phyloP scores from a whole-genome alignment of 2,888 invertebrate genomes.

The Noctuana brunneofusca region DNA sequence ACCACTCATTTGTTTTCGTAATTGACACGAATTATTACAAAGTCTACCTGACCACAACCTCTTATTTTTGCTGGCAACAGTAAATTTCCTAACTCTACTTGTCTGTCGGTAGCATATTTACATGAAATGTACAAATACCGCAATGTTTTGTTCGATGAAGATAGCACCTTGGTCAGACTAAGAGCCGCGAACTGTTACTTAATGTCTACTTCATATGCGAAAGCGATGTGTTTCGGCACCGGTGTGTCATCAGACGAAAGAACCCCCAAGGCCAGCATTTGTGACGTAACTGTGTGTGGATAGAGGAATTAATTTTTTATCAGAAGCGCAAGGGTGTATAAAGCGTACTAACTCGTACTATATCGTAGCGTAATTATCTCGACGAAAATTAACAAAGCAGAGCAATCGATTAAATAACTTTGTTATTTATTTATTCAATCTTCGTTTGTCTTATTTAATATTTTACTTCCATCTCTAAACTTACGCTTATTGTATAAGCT shows the following conservation, averaged over 20 bases:
- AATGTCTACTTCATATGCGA: conserved; percentile 27
- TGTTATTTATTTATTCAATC: too few relatives aligned
- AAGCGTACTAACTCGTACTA: too few relatives aligned
- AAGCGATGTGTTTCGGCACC: conserved; percentile 28
- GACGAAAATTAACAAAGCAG: too few relatives aligned
- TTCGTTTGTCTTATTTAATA: too few relatives aligned
- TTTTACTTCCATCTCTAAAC: too few relatives aligned
- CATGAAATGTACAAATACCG: conserved; percentile 4
- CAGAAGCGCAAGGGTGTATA: too few relatives aligned
- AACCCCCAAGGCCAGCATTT: conserved; percentile 20
- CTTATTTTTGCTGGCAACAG: not conserved
- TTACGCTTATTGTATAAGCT: too few relatives aligned
- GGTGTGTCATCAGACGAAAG: conserved; percentile 11
- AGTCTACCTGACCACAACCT: not conserved
- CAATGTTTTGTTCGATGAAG: conserved; percentile 1
- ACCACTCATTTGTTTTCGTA: too few relatives aligned
- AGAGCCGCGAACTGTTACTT: conserved; percentile 24
- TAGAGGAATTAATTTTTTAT: not conserved
- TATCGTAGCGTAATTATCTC: too few relatives aligned
- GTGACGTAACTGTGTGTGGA: conserved; percentile 17
- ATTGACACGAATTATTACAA: too few relatives aligned
- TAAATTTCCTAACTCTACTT: not conserved
- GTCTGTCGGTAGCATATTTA: not conserved
- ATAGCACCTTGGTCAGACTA: conserved; percentile 1
- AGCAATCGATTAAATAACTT: too few relatives aligned